These are phyloP conservation scores for Hippolais icterina DNA, from an alignment of 2,113 vertebrate genomes.

Conservation along the genomic window DNA sequence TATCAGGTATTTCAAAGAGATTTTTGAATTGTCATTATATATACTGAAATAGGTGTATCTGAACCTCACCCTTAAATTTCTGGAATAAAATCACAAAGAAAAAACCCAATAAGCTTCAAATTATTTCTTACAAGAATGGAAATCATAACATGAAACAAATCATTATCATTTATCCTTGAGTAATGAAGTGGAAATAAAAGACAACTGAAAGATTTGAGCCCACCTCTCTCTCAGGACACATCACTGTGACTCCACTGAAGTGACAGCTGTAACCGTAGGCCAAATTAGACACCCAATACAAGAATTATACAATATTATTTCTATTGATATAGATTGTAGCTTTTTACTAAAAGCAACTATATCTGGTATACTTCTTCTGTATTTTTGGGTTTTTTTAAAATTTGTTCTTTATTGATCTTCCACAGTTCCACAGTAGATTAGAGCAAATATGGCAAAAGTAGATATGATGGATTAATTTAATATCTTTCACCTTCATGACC, in stretches of 20 bases:
- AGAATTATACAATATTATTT: not conserved
- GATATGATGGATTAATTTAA: not conserved
- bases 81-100: not conserved
- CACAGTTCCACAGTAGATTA: not conserved
- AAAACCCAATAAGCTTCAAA: not conserved
- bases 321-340: fast-evolving
- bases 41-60: not conserved
- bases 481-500: not conserved
- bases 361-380: not conserved
- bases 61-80: not conserved
- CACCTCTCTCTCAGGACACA: not conserved
- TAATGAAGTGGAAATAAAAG: not conserved
- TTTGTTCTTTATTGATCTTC: not conserved
- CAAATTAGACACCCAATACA: not conserved
- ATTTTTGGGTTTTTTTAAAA: not conserved
- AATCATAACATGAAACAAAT: not conserved
- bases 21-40: not conserved
- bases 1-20: not conserved
- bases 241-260: not conserved
- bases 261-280: not conserved
- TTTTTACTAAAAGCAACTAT: not conserved
- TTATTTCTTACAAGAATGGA: not conserved
- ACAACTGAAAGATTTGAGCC: not conserved
- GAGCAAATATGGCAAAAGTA: not conserved
- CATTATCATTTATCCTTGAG: not conserved